Evolutionary conservation across 2,113 vertebrate genomes (phyloP).

Genomic region (Corythornis vintsioides): DNA sequence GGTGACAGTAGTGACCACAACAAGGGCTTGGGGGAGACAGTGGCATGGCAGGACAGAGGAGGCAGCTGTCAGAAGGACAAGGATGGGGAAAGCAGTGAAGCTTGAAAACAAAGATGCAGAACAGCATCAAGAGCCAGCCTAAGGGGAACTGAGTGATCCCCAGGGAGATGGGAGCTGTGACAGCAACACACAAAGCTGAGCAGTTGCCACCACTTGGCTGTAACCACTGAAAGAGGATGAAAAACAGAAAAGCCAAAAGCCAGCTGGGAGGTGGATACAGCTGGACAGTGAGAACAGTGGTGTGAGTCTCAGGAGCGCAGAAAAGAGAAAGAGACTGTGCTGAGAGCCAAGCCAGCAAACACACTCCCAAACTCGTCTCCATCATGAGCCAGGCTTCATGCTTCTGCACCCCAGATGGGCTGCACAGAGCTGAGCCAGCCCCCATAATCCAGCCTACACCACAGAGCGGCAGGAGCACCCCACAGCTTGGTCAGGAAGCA

Average conservation of each 20-base stretch:
- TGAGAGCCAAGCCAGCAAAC: neutral
- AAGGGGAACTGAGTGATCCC: neutral
- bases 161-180: neutral
- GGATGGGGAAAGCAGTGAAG: neutral
- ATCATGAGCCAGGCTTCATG: neutral
- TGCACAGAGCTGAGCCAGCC: neutral
- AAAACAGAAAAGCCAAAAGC: slow-evolving; percentile 2
- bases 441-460: accelerated
- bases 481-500: neutral
- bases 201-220: neutral
- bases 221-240: neutral
- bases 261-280: neutral
- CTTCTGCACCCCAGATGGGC: neutral
- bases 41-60: neutral
- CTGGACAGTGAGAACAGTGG: neutral
- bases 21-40: neutral
- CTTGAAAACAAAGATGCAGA: neutral
- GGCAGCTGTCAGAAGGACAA: neutral
- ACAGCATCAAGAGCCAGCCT: neutral
- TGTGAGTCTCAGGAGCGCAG: neutral
- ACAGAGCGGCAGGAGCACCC: neutral
- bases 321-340: neutral
- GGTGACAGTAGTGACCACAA: neutral
- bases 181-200: neutral
- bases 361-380: neutral